Percentiles rank a stretch among this genome's conserved stretches.
Evolutionary conservation across 2,888 invertebrate genomes (phyloP).

Genomic region (Hedychridium roseum): DNA sequence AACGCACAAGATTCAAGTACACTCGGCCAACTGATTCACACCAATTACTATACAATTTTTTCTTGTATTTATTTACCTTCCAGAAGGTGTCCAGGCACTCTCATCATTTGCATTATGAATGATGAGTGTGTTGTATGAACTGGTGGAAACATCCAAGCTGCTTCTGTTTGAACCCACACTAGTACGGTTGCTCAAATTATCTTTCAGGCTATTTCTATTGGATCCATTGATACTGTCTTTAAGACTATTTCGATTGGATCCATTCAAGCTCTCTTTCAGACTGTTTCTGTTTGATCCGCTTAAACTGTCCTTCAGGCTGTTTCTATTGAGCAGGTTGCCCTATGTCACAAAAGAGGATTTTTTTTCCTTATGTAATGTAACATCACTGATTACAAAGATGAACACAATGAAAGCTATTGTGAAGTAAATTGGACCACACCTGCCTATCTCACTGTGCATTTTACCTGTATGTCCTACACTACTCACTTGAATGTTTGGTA

Average conservation of each 20-base stretch:
- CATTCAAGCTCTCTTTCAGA: conserved; percentile 59
- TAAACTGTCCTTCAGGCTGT: conserved; percentile 59
- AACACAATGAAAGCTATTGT: neutral
- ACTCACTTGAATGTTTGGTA: conserved; percentile 60
- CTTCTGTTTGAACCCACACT: conserved; percentile 72
- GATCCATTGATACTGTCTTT: conserved; percentile 62
- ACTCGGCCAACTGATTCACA: conserved; percentile 1
- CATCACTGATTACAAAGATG: conserved; percentile 4
- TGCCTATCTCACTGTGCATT: too few species aligned
- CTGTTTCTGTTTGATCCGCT: conserved; percentile 60
- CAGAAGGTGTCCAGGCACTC: conserved; percentile 73
- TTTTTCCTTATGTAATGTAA: conserved; percentile 14
- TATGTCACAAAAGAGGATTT: conserved; percentile 31
- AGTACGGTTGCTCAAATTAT: conserved; percentile 72
- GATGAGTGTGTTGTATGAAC: conserved; percentile 84
- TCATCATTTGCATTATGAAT: conserved; percentile 80
- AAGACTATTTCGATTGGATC: conserved; percentile 59
- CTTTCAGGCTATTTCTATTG: conserved; percentile 66
- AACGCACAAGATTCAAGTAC: conserved; percentile 1
- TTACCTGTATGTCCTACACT: neutral
- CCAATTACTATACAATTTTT: neutral
- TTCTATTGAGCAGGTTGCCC: conserved; percentile 59
- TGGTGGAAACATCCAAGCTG: conserved; percentile 77
- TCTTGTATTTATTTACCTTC: conserved; percentile 58
- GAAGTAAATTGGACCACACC: too few species aligned